Evolutionary conservation across 2,797 vertebrate genomes (phyloP), one percentile per base, ranked within the genome.

Genomic region (Leptatherina wallacei): DNA sequence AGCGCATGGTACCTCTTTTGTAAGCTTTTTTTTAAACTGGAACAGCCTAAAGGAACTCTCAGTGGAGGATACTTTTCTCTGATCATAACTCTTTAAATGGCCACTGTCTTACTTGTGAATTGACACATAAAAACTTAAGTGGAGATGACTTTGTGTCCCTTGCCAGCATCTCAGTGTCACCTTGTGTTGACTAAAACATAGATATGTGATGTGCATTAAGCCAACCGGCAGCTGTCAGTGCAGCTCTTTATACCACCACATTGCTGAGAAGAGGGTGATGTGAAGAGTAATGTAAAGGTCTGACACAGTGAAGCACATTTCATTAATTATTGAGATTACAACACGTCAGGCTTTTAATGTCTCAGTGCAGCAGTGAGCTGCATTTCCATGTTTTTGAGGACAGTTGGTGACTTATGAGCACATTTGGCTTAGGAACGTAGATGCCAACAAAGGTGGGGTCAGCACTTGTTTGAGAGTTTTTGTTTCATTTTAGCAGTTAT

Each of bases 301-400:
- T 78, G 61, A 79, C 78, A 80, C 82, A 84, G 74, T 63, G 75
- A 85, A 83, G 69, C 77, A 75, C 77, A 87, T 92, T 81, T 87
- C 80, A 93, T 95, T 78, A 92, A 94, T 94, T 89, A 94, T 95
- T 94, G 63, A 95, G 76, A 69, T 61, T 47, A 76, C 70, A 79
- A 86, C 83, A 84, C 67, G 22, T 81, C 65, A 79, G 81, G 90
- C 90, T 94, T 93, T 93, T 93, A 94, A 91, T 91, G 90, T 90
- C 85, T 86, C 20, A 9, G 67, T 75, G 79, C 74, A 75, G 82
- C 80, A 57, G 73, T 61, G 81, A 88, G 76, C 73, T 68, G 84
- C 78, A 69, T 82, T 72, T 88, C 54, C 71, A 57, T 80, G 85
- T 85, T 65, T 33, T 52, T 69, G 60, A 79, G 62, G 82, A 86